A percentile compares a stretch with the other conserved stretches of the same genome.
phyloP scores from a whole-genome alignment of 2,888 invertebrate species.

The Lepidocyrtinus sp. region DNA sequence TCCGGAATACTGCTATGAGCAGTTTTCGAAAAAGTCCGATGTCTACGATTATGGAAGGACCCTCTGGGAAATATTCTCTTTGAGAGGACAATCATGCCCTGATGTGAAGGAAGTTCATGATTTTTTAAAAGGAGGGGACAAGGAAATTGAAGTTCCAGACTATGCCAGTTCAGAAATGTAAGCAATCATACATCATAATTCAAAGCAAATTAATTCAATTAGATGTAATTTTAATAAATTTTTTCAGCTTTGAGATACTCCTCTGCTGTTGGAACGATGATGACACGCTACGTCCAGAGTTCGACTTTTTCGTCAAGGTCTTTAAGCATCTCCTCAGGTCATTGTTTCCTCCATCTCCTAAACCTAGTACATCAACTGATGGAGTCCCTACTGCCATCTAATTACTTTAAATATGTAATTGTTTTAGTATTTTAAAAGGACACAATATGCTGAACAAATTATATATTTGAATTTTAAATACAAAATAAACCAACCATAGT shows the following conservation, averaged over 20 bases:
- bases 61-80: slow-evolving; percentile 47
- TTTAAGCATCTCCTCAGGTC: slow-evolving; percentile 31
- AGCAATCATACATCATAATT: not conserved
- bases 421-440: no score
- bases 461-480: no score
- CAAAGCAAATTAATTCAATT: not conserved
- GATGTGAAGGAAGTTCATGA: slow-evolving; percentile 20
- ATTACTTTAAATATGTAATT: no score
- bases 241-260: slow-evolving; percentile 35
- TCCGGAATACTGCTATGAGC: slow-evolving; percentile 28
- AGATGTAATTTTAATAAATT: no score
- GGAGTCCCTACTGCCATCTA: no score
- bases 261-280: slow-evolving; percentile 45
- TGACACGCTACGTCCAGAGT: slow-evolving; percentile 38
- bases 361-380: not conserved
- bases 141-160: slow-evolving; percentile 31
- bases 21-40: slow-evolving; percentile 41
- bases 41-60: slow-evolving; percentile 37
- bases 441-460: no score
- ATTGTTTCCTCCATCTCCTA: not conserved
- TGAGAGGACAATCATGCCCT: slow-evolving; percentile 34
- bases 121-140: slow-evolving; percentile 13
- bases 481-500: no score
- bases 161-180: slow-evolving; percentile 34
- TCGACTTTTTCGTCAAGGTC: slow-evolving; percentile 31